Conservation (phyloP, 2,888 invertebrate genomes). For the Eristalinus aeneus region DNA sequence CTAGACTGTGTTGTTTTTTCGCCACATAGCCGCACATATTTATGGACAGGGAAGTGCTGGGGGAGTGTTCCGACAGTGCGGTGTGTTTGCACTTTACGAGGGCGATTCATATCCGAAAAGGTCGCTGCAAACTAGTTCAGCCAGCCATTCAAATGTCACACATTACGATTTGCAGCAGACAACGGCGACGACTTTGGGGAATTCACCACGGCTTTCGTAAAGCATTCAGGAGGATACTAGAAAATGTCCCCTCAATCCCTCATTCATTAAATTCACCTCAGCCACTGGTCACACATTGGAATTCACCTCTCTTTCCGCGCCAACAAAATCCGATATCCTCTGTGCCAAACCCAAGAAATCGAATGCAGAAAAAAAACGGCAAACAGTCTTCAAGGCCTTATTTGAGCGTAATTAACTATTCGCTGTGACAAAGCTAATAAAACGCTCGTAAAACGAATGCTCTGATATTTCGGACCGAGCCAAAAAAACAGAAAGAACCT, state of each 20-base stretch:
- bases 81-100: neutral
- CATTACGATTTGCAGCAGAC: neutral
- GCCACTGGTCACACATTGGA: neutral
- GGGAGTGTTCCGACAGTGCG: neutral
- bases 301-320: neutral
- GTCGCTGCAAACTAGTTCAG: neutral
- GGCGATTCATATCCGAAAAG: neutral
- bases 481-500: neutral
- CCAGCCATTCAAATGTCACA: neutral
- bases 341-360: neutral
- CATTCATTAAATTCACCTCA: neutral
- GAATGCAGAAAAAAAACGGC: neutral
- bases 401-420: constrained; percentile 44
- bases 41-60: neutral
- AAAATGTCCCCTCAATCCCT: neutral
- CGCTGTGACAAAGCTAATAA: constrained; percentile 41
- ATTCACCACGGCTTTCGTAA: neutral
- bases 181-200: neutral
- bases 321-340: neutral
- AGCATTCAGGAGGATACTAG: too few species aligned
- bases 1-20: too few species aligned
- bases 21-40: neutral
- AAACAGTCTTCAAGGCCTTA: constrained; percentile 32
- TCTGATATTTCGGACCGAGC: neutral
- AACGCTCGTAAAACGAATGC: constrained; percentile 38